Evolutionary conservation across 2,797 vertebrate genomes (phyloP).

Genomic region (Falco berigora): DNA sequence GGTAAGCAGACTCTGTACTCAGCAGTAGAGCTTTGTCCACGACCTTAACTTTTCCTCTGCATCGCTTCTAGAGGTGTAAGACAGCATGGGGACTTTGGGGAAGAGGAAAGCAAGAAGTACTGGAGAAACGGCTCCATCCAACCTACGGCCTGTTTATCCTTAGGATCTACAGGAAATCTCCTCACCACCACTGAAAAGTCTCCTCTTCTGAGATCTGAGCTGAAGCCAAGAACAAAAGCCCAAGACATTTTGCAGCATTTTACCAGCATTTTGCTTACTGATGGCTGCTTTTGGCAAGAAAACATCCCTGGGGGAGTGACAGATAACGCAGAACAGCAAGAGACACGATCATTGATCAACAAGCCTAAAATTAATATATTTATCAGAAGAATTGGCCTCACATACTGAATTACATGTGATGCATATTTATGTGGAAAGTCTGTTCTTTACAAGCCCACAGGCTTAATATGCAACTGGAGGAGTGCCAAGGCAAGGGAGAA

Average conservation of each 20-base stretch:
- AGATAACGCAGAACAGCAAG: neutral
- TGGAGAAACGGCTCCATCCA: neutral
- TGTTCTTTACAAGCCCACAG: neutral
- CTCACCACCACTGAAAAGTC: neutral
- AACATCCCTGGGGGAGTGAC: neutral
- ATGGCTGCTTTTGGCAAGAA: neutral
- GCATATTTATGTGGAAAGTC: neutral
- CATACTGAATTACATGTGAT: neutral
- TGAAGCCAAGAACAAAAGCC: neutral
- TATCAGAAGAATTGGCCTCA: neutral
- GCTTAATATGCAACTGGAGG: neutral
- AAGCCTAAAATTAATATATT: neutral
- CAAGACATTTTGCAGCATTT: neutral
- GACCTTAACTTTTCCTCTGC: neutral
- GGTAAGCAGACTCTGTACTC: neutral
- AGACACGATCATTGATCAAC: neutral
- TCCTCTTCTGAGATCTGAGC: neutral
- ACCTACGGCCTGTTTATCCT: neutral
- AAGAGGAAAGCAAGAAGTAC: neutral
- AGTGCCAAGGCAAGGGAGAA: neutral
- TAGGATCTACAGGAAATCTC: neutral
- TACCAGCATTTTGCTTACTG: neutral
- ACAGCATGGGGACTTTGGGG: neutral
- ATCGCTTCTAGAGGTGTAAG: neutral
- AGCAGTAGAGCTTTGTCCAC: neutral